Percentiles rank a stretch among this genome's conserved stretches.
These are phyloP conservation scores for Tangachromis dhanisi DNA, from an alignment of 2,113 vertebrate species.

Conservation along the genomic window DNA sequence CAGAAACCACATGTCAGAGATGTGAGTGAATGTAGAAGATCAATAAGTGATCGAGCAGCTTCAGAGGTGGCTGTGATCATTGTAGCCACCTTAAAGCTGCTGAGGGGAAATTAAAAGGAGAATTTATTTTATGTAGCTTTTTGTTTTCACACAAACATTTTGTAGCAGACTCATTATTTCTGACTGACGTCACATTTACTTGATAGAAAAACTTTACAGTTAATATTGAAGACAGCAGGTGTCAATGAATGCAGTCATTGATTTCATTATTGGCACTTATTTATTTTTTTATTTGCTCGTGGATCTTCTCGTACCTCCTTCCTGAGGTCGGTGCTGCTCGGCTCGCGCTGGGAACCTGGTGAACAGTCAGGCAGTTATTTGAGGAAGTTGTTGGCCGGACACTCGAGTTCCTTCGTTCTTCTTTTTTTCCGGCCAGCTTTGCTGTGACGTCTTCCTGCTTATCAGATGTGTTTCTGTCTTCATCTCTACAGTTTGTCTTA, in stretches of 20 bases:
- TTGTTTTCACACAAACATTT: background rate
- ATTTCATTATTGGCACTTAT: background rate
- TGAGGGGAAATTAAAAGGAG: background rate
- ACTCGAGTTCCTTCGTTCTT: rapidly evolving
- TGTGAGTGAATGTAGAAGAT: background rate
- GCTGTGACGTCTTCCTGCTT: background rate
- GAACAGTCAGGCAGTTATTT: background rate
- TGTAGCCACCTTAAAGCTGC: background rate
- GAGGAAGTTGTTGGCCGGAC: rapidly evolving
- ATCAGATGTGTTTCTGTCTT: background rate
- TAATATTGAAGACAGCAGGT: rapidly evolving
- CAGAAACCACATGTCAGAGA: background rate
- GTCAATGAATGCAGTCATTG: background rate
- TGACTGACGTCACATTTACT: background rate
- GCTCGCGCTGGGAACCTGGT: background rate
- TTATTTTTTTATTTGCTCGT: background rate
- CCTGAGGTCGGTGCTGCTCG: background rate
- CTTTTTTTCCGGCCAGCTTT: background rate
- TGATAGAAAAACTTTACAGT: background rate
- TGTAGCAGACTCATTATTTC: background rate
- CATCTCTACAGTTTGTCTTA: background rate
- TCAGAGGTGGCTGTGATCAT: background rate
- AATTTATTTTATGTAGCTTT: background rate
- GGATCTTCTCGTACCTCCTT: background rate
- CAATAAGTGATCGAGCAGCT: background rate